Evolutionary conservation across 64 coral and sea anemone species (phyloP), one percentile per base, ranked within the genome.

Genomic region (Platygyra sinensis): DNA sequence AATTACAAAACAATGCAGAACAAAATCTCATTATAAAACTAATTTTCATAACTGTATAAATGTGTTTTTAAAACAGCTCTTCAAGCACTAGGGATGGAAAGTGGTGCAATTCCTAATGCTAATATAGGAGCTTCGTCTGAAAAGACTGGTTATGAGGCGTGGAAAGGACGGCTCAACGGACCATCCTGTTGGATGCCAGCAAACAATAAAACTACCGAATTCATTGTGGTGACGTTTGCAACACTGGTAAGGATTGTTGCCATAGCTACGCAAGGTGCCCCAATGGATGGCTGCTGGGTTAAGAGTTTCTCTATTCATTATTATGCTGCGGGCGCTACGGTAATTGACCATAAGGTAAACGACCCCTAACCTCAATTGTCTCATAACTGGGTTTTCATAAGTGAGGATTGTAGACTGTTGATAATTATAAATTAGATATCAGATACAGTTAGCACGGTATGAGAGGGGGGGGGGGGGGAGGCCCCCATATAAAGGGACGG

Each of bases 241-340:
- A 22, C 32, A 33, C 0, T 1, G 36, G 67, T 25, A n/a, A 72
- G 9, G 8, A 39, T 85, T 30, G 24, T 13, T 52, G 81, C 64
- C 36, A 72, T 85, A 50, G 81, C 81, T 0, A 85, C 63, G 5
- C 81, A 85, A 28, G 81, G 81, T 24, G 81, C 81, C 20, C 81
- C 81, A 71, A 85, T 27, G 7, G 11, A 85, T 2, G 63, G 32
- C 2, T 85, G 81, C 24, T 85, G 81, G 81, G 63, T 85, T 24
- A 85, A 20, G 14, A 52, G 18, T 52, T 85, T 49, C 81, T 25
- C 9, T 28, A 24, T 85, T 10, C 20, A 51, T n/a, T 72, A 22
- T 14, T 14, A 1, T 17, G 13, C 0, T 18, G 9, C 0, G 7
- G 0, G 0, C 1, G 7, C 2, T 3, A 0, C 3, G 10, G 24